Base-by-base conservation (phyloP, 2,113 vertebrate species). In the Tinamus guttatus region DNA sequence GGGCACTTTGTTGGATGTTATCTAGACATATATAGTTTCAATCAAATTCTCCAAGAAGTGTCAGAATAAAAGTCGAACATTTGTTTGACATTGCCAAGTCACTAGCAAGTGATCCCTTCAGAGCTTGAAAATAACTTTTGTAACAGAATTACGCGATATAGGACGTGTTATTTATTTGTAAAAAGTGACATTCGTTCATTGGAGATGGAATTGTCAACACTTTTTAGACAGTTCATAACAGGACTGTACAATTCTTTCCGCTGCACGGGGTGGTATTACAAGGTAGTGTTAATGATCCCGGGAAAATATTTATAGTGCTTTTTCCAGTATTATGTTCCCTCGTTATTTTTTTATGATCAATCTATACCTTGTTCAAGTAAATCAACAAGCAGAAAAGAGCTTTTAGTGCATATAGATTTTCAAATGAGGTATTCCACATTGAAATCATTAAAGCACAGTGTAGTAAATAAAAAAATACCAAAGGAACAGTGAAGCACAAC, bases 1-100 rank as follows among this genome's bases (percentile, higher is more conserved):
- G 97, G 97, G 98, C 98, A 99, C 99, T 99, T 99, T 99, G 98
- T 98, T 97, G 89, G 94, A 98, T 91, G 98, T 98, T 99, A 99
- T 99, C 99, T 98, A 90, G 98, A 99, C 98, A 99, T 98, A 98
- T 97, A 98, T 94, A 98, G 98, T 98, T 98, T 98, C 98, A 98
- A 98, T 98, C 96, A 98, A 98, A 98, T 98, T 99, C 98, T 98
- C 98, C 96, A 97, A 98, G 98, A 98, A 97, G 98, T 98, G 98
- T 98, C 97, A 98, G 98, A 98, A 97, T 97, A 93, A 97, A 98
- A 97, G 98, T 85, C 92, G 85, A 92, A 96, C 96, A 91, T 97
- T 97, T 97, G 97, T 97, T 97, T 98, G 97, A 98, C 97, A 93
- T 86, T 87, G 87, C 88, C 92, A 93, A 95, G 89, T 87, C 95